phyloP scores from a whole-genome alignment of 2,888 invertebrate genomes.

The Stomorhina lunata region DNA sequence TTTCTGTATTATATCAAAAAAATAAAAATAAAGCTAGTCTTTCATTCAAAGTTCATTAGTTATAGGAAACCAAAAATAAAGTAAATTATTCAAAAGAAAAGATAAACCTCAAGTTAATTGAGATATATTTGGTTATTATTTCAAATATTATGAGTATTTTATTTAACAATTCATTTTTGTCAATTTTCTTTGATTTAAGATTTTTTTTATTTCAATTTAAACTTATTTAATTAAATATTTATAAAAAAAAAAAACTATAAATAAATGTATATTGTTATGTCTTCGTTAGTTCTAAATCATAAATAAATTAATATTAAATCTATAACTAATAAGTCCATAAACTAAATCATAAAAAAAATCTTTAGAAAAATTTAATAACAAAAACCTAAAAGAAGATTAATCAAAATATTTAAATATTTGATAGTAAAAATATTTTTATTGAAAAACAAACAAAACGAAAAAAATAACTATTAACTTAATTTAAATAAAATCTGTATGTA shows the following conservation, averaged over 20 bases:
- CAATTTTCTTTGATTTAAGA: too few species aligned
- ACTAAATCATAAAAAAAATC: neutral
- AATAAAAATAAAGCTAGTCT: conserved; percentile 1
- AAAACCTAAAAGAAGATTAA: conserved; percentile 20
- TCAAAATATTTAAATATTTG: conserved; percentile 47
- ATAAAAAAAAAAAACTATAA: neutral
- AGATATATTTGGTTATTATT: too few species aligned
- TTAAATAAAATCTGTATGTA: conserved; percentile 58
- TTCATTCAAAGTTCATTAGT: neutral
- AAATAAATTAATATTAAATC: neutral
- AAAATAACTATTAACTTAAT: conserved; percentile 13
- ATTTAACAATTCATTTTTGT: too few species aligned
- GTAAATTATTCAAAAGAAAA: neutral
- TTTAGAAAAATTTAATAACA: conserved; percentile 20
- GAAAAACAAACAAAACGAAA: neutral
- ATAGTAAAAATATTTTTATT: conserved; percentile 61
- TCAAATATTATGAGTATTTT: too few species aligned
- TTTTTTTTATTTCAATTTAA: neutral
- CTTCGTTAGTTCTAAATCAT: conserved; percentile 29
- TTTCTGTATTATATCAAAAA: neutral
- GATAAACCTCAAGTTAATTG: too few species aligned
- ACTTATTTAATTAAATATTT: neutral
- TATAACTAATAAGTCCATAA: neutral
- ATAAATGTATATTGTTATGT: conserved; percentile 28
- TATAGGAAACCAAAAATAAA: neutral